Base-by-base conservation (phyloP, 2,888 invertebrate species). In the Ormyrus nitidulus region DNA sequence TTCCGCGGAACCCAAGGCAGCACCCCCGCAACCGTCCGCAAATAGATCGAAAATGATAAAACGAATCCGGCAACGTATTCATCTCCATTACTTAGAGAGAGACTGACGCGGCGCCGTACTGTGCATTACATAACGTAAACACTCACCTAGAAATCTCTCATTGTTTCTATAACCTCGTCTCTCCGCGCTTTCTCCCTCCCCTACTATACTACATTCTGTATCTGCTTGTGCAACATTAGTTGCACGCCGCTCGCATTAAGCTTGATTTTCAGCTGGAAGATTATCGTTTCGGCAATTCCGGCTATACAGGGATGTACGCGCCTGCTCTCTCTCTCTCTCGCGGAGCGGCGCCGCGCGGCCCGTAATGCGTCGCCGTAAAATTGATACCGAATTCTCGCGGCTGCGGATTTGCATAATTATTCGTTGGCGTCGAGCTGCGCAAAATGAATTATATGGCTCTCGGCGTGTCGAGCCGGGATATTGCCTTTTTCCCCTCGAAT, bases 221-320 rank as follows among this genome's bases (percentile, higher is more conserved):
- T 51, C 34, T 13, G 19, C 1, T 51, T 11, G 64, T 34, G 61
- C 58, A 65, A 74, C 65, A 66, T 74, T 66, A 65, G 73, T 65
- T 46, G 73, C 54, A 46, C 62, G 54, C 49, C 19, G 62, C 7
- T 46, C 65, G 65, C 74, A 65, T 74, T 65, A 65, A 74, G 65
- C 74, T 66, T 65, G 74, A 65, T 56, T 65, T 74, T 58, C 72
- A 53, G 53, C 48, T 53, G 65, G 74, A 74, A 74, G 74, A 74
- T 74, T 74, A 74, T 74, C 65, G 74, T 65, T 74, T 74, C 65
- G 74, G 65, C 74, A 66, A 74, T 56, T 74, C 58, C 65, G 74
- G 48, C 6, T 58, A 19, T 46, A 58, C 7, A 10, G 19, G 9
- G 51, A 9, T 51, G 66, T 34, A 34, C 34, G 34, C 34, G 34